phyloP scores from a whole-genome alignment of 2,797 vertebrate species.

The Nannoperca obscura region DNA sequence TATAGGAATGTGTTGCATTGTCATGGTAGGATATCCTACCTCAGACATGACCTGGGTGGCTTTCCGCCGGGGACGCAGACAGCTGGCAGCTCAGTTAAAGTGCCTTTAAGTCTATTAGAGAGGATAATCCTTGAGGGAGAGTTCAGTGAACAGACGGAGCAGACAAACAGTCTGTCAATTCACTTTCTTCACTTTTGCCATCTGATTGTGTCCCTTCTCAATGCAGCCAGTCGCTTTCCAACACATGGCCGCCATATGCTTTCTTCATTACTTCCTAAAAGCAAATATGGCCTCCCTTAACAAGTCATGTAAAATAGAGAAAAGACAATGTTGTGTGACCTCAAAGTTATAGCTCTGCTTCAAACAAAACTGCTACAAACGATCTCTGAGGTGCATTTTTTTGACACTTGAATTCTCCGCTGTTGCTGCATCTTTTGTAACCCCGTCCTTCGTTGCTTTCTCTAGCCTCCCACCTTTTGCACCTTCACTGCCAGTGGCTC shows the following conservation, averaged over 20 bases:
- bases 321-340: conserved; percentile 13
- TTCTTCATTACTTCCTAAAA: conserved; percentile 51
- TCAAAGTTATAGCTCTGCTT: conserved; percentile 6
- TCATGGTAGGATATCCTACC: conserved; percentile 63
- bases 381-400: conserved; percentile 16
- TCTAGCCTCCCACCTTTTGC: conserved; percentile 61
- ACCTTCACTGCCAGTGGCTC: conserved; percentile 58
- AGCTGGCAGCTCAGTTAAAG: conserved; percentile 85
- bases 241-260: conserved; percentile 73
- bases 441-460: conserved; percentile 31
- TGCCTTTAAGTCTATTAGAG: conserved; percentile 84
- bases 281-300: conserved; percentile 41
- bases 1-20: conserved; percentile 59
- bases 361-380: conserved; percentile 3
- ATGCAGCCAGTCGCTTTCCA: conserved; percentile 32
- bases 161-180: conserved; percentile 61
- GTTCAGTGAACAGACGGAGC: conserved; percentile 65
- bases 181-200: conserved; percentile 66
- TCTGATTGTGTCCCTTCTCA: conserved; percentile 36
- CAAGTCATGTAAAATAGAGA: conserved; percentile 26
- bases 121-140: conserved; percentile 81
- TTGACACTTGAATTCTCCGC: conserved; percentile 20
- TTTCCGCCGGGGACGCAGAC: conserved; percentile 64
- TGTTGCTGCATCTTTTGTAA: conserved; percentile 10
- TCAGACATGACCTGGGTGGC: conserved; percentile 66